Evolutionary conservation across 2,113 vertebrate genomes (phyloP), one percentile per base, ranked within the genome.

Genomic region (Antechinus stuartii): DNA sequence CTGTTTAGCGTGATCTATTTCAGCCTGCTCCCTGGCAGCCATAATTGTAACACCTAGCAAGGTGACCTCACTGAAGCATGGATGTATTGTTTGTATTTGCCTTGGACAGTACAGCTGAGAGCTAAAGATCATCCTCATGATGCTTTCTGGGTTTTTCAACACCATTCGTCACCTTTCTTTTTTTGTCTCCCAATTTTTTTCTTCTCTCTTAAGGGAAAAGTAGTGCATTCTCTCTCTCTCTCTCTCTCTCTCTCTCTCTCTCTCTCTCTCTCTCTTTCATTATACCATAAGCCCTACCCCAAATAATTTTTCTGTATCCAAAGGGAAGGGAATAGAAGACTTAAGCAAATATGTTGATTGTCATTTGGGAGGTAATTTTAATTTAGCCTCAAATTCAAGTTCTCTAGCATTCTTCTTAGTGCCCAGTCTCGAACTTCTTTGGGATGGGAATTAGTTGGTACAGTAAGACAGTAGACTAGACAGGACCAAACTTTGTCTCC

Each of bases 41-140:
- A 46, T 55, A 47, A 16, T 14, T 90, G 42, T 89, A 57, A 27
- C 19, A 1, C 16, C n/a, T 76, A 9, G 42, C 30, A n/a, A 30
- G 12, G 9, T 7, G 42, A 8, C 42, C 16, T 94, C 24, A 0
- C 9, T 53, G 14, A 0, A 0, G 8, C 27, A 22, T 0, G 8
- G n/a, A 76, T 76, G 35, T 1, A 22, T 16, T 4, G 68, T 76
- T 8, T 23, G 89, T 2, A 0, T 23, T 54, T 49, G 7, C 91
- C 54, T 8, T 2, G n/a, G 49, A 49, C 30, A 30, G 11, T 2
- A 19, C 35, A 42, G 24, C 46, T 3, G 54, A 92, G 93, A 53
- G 25, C 24, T 76, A 76, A 76, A 76, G 68, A 35, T 76, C 14
- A 76, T 76, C 35, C 35, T 42, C 16, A 76, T 22, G 6, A n/a